These are phyloP conservation scores for Patiria pectinifera DNA, from an alignment of 53 echinoderm and acorn worm species.

Conservation along the genomic window DNA sequence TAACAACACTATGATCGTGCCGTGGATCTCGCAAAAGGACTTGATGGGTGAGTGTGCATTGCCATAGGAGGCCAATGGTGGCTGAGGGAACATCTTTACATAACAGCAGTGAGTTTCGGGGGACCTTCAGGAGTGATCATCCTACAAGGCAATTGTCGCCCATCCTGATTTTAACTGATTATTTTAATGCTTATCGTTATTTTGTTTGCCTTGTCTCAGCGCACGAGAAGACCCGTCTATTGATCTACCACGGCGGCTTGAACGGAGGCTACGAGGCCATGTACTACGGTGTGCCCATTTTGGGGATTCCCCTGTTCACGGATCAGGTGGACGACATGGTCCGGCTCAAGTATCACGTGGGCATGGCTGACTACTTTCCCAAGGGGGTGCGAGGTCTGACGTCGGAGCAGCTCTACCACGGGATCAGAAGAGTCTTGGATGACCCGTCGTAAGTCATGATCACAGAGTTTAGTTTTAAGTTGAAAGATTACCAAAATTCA, in stretches of 20 bases:
- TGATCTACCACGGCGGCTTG: constrained; percentile 59
- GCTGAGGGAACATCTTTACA: background rate
- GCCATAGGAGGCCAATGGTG: background rate
- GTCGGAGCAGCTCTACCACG: constrained; percentile 34
- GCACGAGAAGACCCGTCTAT: constrained; percentile 49
- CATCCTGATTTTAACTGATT: too few relatives aligned
- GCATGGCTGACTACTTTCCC: constrained; percentile 52
- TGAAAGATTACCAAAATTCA: too few relatives aligned
- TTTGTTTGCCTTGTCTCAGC: constrained; percentile 2
- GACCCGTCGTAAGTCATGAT: constrained; percentile 35
- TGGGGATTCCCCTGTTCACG: constrained; percentile 49
- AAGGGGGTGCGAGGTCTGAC: constrained; percentile 34
- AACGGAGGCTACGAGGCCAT: constrained; percentile 63
- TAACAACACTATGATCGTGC: constrained; percentile 28
- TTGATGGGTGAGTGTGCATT: constrained; percentile 28
- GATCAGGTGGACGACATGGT: constrained; percentile 50
- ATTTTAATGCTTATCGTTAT: background rate
- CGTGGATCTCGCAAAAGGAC: constrained; percentile 40
- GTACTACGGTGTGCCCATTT: constrained; percentile 52
- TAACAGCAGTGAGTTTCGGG: too few relatives aligned
- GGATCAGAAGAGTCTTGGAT: constrained; percentile 28
- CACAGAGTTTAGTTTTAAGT: too few relatives aligned
- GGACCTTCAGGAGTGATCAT: too few relatives aligned
- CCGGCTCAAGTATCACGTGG: constrained; percentile 46
- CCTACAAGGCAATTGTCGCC: too few relatives aligned